Base-by-base conservation (phyloP, 2,888 invertebrate species). In the Subacronicta megacephala region DNA sequence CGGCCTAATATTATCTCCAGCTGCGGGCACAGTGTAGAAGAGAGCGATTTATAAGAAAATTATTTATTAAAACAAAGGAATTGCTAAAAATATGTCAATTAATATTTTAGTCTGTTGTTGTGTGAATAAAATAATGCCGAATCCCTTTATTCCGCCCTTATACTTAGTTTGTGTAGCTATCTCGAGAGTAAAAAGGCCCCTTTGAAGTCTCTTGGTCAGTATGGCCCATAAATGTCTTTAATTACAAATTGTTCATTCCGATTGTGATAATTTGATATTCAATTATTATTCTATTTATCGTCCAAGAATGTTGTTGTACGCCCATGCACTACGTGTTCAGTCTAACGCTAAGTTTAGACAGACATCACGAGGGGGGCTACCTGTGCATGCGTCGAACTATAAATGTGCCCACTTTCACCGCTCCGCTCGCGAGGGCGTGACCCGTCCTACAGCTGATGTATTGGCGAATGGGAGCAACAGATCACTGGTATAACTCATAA, bases 361-460 rank as follows among this genome's bases (percentile, higher is more conserved):
- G 70, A 46, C 66, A 53, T 41, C 43, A 57, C 60, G 71, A 72
- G 62, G 75, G 80, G 80, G 78, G 80, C 79, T 81, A 81, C 80
- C 81, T 85, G 81, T 67, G 65, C 76, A 63, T 58, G 68, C 78
- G 75, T 75, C 65, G 78, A 69, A 78, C 85, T 89, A 88, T 89
- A 85, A 87, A 82, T 81, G 78, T 77, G 71, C 65, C 77, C 77
- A 87, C 89, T 91, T 89, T 90, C 88, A 81, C 86, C 77, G 59
- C 64, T 47, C 63, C 20, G 61, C 40, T 33, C 59, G 60, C 71
- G 78, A 83, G 87, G 88, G 86, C 90, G 84, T 83, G 85, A 86
- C 83, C 85, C 72, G 77, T 42, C 75, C 41, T 49, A 61, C 78
- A 90, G 89, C 88, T 91, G 90, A 85, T 83, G 73, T 65, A 67